Base-by-base conservation (phyloP, 92 coral and sea anemone species). In the Chrysogorgia sp. region DNA sequence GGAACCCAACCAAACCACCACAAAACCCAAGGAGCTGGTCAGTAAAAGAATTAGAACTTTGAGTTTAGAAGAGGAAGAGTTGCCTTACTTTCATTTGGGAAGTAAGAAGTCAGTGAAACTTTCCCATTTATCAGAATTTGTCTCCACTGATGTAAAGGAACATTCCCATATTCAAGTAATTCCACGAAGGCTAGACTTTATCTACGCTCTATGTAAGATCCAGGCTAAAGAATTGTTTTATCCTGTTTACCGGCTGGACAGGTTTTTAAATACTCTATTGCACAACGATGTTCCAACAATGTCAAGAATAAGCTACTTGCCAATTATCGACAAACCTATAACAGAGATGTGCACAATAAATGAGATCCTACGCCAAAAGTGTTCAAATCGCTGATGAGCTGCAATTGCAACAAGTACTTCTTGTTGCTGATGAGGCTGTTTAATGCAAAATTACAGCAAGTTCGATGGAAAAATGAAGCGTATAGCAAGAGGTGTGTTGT, bases 391-490 rank as follows among this genome's bases (percentile, higher is more conserved):
- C 76, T 0, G 61, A 70, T 47, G 76, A 70, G 61, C 22, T 48
- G 26, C 55, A 71, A 48, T 17, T 49, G 34, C 77, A 28, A 30
- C 60, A 4, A 28, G 63, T 71, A 37, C 23, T 71, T 48, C 62
- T 71, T 13, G 77, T 71, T 19, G 77, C 77, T 49, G 77, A 71
- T 47, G 77, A 71, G 29, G 77, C 77, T 0, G 77, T 71, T 30
- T 71, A n/a, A 71, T 48, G 77, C 77, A 48, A 71, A 71, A 52
- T 22, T 71, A 71, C 62, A 71, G 62, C 63, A 71, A 71, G 77
- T 71, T 48, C 77, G 77, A 6, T 71, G 77, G 62, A 71, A 71
- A 24, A 71, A 24, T 24, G 40, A 71, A 28, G 1, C 31, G 19
- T 71, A 71, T 57, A 22, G 20, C 62, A 49, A 4, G 47, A 71